Percentiles rank a stretch among this genome's conserved stretches.
Evolutionary conservation across 2,888 invertebrate species (phyloP).

Genomic region (Ennomos erosarius): DNA sequence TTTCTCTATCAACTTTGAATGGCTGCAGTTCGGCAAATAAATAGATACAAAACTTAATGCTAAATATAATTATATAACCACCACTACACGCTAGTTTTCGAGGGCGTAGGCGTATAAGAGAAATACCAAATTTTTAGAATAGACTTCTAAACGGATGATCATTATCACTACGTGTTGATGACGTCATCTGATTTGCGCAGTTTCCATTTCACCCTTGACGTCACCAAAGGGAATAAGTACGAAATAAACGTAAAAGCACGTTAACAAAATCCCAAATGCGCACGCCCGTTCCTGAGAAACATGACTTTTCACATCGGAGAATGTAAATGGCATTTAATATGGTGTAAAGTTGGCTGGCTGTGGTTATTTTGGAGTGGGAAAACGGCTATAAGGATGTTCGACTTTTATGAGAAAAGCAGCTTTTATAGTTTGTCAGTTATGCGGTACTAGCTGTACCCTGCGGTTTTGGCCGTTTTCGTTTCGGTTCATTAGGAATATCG

Average conservation of each 20-base stretch:
- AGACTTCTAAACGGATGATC: too few species aligned
- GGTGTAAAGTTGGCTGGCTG: slow-evolving; percentile 24
- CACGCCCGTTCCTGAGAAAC: slow-evolving; percentile 40
- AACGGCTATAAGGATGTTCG: slow-evolving; percentile 2
- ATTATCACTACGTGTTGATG: slow-evolving; percentile 10
- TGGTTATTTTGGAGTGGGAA: slow-evolving; percentile 18
- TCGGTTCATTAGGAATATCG: too few species aligned
- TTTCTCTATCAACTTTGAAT: too few species aligned
- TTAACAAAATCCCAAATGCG: slow-evolving; percentile 51
- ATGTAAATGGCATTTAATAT: slow-evolving; percentile 51
- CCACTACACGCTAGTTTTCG: too few species aligned
- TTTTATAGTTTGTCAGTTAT: too few species aligned
- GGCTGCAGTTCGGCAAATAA: too few species aligned
- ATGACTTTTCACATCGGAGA: slow-evolving; percentile 52
- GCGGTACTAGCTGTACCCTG: too few species aligned
- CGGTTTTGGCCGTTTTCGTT: too few species aligned
- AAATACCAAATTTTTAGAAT: too few species aligned
- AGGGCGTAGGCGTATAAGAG: too few species aligned
- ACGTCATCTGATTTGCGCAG: slow-evolving; percentile 24
- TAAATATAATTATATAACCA: too few species aligned
- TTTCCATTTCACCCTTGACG: slow-evolving; percentile 31
- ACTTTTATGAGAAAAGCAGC: neutral
- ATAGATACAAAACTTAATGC: too few species aligned
- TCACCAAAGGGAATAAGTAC: slow-evolving; percentile 32
- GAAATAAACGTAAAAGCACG: slow-evolving; percentile 44